Evolutionary conservation across 2,797 vertebrate genomes (phyloP), one percentile per base, ranked within the genome.

Genomic region (Amphiprion clarkii): DNA sequence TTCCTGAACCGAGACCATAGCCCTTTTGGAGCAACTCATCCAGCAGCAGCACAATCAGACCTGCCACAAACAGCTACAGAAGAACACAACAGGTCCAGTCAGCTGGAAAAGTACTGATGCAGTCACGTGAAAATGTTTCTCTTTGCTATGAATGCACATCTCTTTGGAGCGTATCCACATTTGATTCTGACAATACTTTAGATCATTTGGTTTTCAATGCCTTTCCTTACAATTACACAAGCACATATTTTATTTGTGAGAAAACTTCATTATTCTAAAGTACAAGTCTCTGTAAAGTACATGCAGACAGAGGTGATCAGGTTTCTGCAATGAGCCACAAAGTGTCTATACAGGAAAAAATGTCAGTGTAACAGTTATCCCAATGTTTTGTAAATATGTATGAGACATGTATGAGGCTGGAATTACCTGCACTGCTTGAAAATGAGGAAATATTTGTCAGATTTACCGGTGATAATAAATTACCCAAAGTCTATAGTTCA

Each of bases 11-110:
- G 4, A 99, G 95, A 42, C 98, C 98, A 0, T 99, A 99, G 3
- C 98, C 98, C 60, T 99, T 99, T 79, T 99, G 98, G 0, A 99
- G 94, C 71, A 99, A 89, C 88, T 99, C 98, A 66, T 99, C 98
- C 92, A 99, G 92, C 46, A 99, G 95, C 71, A 99, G 93, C 76
- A 99, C 98, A 33, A 99, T 99, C 81, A 99, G 88, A 6, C 98
- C 98, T 21, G 98, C 97, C 25, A 99, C 97, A 88, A 99, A 99
- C 75, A 99, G 94, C 98, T 99, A 76, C 2, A 77, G 68, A 49
- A 51, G 7, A 77, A 79, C 9, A 77, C 9, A 77, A 53, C n/a
- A 71, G 42, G 64, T 16, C 16, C 51, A 63, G 46, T 81, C 19
- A 74, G 54, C 8, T 59, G 23, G 61, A 10, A 44, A 48, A 63